These are phyloP conservation scores for Dromococcyx pavoninus DNA, from an alignment of 2,797 vertebrate species.

Conservation along the genomic window DNA sequence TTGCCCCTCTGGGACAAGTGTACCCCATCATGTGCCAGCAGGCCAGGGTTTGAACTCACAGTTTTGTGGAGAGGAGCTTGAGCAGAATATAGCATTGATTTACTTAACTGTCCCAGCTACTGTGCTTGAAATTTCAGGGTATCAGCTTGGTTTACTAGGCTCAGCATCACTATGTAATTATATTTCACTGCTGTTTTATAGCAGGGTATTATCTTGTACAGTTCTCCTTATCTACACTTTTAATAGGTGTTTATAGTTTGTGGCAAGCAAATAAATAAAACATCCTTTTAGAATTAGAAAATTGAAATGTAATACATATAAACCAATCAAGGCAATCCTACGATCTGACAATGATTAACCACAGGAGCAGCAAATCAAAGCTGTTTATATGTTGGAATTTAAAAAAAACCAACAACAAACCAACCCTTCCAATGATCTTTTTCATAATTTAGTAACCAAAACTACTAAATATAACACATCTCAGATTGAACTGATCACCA, in stretches of 20 bases:
- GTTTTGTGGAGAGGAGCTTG: neutral
- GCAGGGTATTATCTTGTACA: slow-evolving; percentile 1
- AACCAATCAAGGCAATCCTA: slow-evolving; percentile 43
- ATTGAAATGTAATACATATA: slow-evolving; percentile 55
- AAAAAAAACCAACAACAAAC: neutral
- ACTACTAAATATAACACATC: neutral
- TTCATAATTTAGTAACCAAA: neutral
- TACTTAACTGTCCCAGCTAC: neutral
- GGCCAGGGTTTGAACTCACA: neutral
- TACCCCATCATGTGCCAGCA: no score
- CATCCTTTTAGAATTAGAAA: slow-evolving; percentile 25
- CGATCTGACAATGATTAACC: slow-evolving; percentile 58
- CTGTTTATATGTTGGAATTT: neutral
- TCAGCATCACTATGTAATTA: neutral
- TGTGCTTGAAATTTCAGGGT: neutral
- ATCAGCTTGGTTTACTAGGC: neutral
- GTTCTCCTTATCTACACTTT: slow-evolving; percentile 30
- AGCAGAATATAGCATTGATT: neutral
- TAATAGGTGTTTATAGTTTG: slow-evolving; percentile 63
- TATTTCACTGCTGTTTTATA: slow-evolving; percentile 38
- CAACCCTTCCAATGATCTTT: neutral
- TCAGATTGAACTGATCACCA: neutral
- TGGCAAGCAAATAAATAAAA: slow-evolving; percentile 62
- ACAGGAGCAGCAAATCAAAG: neutral
- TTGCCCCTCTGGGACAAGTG: no score